These are phyloP conservation scores for Anniella stebbinsi DNA, from an alignment of 2,797 vertebrate genomes.

Conservation along the genomic window DNA sequence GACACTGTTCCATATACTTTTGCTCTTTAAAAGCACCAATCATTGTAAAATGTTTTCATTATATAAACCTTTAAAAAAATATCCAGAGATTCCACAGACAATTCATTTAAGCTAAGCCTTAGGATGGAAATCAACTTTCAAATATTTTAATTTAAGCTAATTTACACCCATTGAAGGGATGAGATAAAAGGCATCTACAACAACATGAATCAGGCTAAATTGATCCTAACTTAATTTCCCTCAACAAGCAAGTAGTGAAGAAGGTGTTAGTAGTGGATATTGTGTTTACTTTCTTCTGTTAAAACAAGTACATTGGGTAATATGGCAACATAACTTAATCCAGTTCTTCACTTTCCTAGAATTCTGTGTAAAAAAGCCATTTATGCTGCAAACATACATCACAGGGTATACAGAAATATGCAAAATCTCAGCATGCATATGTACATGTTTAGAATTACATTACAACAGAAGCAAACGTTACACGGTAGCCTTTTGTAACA, in stretches of 20 bases:
- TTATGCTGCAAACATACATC: slow-evolving; percentile 1
- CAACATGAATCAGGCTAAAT: background rate
- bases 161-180: background rate
- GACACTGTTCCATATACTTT: slow-evolving; percentile 17
- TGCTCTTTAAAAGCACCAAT: background rate
- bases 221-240: background rate
- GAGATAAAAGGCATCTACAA: background rate
- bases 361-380: background rate
- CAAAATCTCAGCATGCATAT: background rate
- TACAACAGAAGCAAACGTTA: slow-evolving; percentile 7
- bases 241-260: background rate
- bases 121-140: background rate
- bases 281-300: background rate
- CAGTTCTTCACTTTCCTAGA: background rate
- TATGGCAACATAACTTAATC: background rate
- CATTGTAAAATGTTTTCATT: background rate
- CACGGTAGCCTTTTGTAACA: background rate
- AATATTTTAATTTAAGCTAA: background rate
- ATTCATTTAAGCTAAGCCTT: background rate
- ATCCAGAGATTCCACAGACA: background rate
- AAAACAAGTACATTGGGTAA: background rate
- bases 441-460: background rate
- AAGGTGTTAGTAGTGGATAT: too few species aligned
- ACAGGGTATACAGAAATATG: background rate
- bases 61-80: background rate